Percentiles rank a stretch among this genome's conserved stretches.
These are phyloP conservation scores for Lycia hirtaria DNA, from an alignment of 2,888 invertebrate genomes.

Conservation along the genomic window DNA sequence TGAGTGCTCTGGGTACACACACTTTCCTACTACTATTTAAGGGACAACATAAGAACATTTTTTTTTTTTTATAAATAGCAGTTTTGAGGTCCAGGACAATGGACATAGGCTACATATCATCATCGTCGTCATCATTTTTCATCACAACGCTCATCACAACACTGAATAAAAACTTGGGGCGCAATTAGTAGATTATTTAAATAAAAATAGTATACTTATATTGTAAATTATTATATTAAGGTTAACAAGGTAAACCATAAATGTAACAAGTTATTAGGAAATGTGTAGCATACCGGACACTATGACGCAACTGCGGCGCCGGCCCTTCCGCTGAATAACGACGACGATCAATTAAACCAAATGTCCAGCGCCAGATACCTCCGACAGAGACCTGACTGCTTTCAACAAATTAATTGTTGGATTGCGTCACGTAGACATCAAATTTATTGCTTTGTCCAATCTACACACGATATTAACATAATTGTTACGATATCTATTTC, in stretches of 20 bases:
- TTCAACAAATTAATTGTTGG: constrained; percentile 55
- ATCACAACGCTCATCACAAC: too few relatives aligned
- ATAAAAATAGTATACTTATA: too few relatives aligned
- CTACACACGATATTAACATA: not conserved
- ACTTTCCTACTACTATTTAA: too few relatives aligned
- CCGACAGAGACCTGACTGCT: constrained; percentile 46
- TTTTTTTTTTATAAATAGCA: too few relatives aligned
- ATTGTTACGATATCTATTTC: not conserved
- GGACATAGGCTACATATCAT: too few relatives aligned
- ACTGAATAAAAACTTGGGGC: too few relatives aligned
- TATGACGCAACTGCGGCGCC: constrained; percentile 55
- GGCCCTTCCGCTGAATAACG: constrained; percentile 56
- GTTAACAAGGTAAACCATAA: constrained; percentile 53
- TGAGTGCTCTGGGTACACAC: too few relatives aligned
- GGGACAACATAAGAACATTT: too few relatives aligned
- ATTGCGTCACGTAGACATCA: constrained; percentile 25
- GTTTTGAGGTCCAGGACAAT: too few relatives aligned
- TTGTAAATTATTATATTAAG: constrained; percentile 63
- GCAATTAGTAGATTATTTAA: too few relatives aligned
- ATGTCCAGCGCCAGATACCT: constrained; percentile 49
- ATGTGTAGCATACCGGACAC: constrained; percentile 40
- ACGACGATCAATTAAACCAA: constrained; percentile 60
- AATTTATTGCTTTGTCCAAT: constrained; percentile 24
- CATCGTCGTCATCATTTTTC: too few relatives aligned
- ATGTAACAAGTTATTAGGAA: constrained; percentile 45